phyloP scores from a whole-genome alignment of 2,113 vertebrate species.

The Panthera leo region DNA sequence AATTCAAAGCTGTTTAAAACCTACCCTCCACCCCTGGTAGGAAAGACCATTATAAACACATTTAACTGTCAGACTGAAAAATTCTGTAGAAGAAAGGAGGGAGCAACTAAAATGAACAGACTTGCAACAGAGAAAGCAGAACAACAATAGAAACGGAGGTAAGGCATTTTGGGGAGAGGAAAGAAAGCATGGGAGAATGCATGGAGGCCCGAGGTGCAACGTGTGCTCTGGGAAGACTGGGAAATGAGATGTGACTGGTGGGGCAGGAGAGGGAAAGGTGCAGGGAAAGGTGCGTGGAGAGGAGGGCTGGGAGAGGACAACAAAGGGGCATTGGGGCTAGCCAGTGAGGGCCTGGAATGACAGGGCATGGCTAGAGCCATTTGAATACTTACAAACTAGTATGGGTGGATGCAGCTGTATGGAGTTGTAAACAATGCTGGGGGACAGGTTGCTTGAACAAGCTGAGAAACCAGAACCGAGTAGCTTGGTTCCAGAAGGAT shows the following conservation, averaged over 20 bases:
- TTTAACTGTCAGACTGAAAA: neutral
- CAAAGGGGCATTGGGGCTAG: neutral
- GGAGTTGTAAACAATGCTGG: neutral
- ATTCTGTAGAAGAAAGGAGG: neutral
- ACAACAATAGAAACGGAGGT: neutral
- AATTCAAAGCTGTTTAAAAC: slow-evolving; percentile 2
- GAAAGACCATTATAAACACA: neutral
- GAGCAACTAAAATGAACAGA: neutral
- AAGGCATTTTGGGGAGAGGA: neutral
- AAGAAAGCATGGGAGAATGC: neutral
- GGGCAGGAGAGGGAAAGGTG: neutral
- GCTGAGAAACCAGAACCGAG: neutral
- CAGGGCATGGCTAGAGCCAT: neutral
- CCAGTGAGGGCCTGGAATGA: neutral
- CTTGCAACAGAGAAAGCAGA: neutral
- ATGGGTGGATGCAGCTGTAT: neutral
- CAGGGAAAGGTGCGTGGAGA: neutral
- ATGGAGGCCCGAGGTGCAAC: neutral
- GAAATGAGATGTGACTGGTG: neutral
- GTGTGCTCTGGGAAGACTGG: neutral
- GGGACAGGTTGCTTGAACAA: neutral
- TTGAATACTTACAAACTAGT: neutral
- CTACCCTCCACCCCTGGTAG: neutral
- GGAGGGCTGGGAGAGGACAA: neutral
- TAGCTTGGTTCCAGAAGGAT: neutral